These are phyloP conservation scores for Penaeus indicus DNA, from an alignment of 1,140 invertebrate genomes.

Conservation along the genomic window DNA sequence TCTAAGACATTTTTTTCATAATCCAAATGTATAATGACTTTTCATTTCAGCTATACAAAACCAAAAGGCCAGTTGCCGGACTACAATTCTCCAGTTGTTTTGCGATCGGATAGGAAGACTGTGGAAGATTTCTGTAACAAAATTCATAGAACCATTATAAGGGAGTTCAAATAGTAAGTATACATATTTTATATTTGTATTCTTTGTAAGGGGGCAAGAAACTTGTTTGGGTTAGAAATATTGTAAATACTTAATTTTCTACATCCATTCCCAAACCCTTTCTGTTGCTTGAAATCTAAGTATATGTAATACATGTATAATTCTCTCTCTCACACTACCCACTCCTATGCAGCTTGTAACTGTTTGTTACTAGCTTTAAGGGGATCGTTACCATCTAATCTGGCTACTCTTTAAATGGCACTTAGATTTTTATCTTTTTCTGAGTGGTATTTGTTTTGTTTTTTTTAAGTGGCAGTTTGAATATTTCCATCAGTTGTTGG, in stretches of 20 bases:
- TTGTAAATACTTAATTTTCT: not conserved
- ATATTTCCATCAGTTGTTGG: too few relatives aligned
- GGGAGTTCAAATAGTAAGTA: conserved; percentile 99
- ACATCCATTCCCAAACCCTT: not conserved
- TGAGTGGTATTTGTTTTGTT: too few relatives aligned
- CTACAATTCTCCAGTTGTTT: conserved; percentile 95
- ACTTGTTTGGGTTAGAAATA: too few relatives aligned
- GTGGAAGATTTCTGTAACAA: conserved; percentile 99
- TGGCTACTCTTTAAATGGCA: too few relatives aligned
- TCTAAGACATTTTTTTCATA: not conserved
- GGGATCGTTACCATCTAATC: too few relatives aligned
- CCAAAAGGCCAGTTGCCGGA: conserved; percentile 99
- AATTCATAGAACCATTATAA: conserved; percentile 95
- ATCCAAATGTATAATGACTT: conserved; percentile 22
- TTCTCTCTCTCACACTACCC: too few relatives aligned
- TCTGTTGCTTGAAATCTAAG: not conserved
- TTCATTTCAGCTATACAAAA: conserved; percentile 88
- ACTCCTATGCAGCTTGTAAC: too few relatives aligned
- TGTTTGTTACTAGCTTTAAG: too few relatives aligned
- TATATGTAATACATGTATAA: not conserved
- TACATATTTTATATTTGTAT: not conserved
- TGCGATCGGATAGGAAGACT: conserved; percentile 86
- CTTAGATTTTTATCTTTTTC: too few relatives aligned
- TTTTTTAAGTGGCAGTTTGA: too few relatives aligned
- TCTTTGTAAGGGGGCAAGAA: too few relatives aligned